A percentile compares a stretch with the other conserved stretches of the same genome.
Evolutionary conservation across 2,113 vertebrate genomes (phyloP).

Genomic region (Mormoops blainvillei): DNA sequence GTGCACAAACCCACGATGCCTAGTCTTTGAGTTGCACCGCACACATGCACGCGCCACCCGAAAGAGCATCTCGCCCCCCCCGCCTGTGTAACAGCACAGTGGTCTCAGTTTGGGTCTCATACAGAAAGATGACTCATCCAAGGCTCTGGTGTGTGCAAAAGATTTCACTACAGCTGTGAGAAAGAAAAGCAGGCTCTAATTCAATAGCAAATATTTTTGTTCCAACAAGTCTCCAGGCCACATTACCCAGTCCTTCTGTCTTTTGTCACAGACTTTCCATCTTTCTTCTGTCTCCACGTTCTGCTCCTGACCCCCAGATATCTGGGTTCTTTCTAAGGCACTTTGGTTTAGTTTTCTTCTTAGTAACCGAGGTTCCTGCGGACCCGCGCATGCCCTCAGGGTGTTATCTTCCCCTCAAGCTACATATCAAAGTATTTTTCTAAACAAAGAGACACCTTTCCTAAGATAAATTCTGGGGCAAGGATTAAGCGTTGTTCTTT

Average conservation of each 20-base stretch:
- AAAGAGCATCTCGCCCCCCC: not conserved
- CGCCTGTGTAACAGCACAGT: not conserved
- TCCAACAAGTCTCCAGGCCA: not conserved
- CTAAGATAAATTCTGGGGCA: not conserved
- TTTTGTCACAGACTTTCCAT: not conserved
- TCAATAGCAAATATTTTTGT: not conserved
- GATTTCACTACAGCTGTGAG: not conserved
- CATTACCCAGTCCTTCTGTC: not conserved
- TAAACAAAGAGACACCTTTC: not conserved
- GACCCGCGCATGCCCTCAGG: not conserved
- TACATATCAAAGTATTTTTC: not conserved
- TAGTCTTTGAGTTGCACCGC: not conserved
- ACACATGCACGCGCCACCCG: no score
- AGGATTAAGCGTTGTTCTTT: not conserved
- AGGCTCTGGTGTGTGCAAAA: not conserved
- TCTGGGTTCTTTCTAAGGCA: not conserved
- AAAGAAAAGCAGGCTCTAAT: constrained; percentile 15
- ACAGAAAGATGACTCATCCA: not conserved
- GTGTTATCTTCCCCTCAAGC: not conserved
- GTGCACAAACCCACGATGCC: not conserved
- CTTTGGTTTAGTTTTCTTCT: not conserved
- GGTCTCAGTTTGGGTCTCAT: not conserved
- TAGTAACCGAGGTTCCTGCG: not conserved
- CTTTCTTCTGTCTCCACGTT: not conserved
- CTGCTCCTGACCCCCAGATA: not conserved